Conservation (phyloP, 2,888 invertebrate species). For the Andrena haemorrhoa region DNA sequence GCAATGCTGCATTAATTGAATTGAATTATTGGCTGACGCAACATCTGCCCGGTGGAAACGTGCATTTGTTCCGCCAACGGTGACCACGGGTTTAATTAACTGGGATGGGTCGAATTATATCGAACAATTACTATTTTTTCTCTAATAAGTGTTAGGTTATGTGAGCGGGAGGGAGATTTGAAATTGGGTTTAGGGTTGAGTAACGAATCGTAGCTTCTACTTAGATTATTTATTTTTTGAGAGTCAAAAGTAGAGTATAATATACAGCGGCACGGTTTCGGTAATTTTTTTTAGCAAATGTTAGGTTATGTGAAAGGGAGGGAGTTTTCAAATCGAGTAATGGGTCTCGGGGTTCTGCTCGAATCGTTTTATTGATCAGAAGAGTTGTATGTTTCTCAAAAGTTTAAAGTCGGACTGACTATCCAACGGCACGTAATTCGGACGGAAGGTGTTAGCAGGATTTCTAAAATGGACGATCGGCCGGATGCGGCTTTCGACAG, state of each 20-base stretch:
- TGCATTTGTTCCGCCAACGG: neutral
- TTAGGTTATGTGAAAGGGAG: too few relatives aligned
- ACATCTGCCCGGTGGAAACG: neutral
- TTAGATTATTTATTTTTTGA: too few relatives aligned
- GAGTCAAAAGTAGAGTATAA: too few relatives aligned
- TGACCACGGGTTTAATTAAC: slow-evolving; percentile 8
- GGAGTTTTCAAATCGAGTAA: too few relatives aligned
- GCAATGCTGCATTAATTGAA: slow-evolving; percentile 10
- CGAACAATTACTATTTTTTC: neutral
- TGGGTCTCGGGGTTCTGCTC: too few relatives aligned
- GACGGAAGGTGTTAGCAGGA: slow-evolving; percentile 15
- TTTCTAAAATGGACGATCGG: slow-evolving; percentile 17
- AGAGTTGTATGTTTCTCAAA: neutral
- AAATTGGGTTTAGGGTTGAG: neutral
- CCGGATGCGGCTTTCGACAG: slow-evolving; percentile 44
- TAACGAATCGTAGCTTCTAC: too few relatives aligned
- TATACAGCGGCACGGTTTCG: too few relatives aligned
- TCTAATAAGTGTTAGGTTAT: slow-evolving; percentile 2
- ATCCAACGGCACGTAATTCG: slow-evolving; percentile 4
- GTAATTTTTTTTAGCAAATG: too few relatives aligned
- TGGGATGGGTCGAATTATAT: neutral
- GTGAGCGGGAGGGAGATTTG: slow-evolving; percentile 1
- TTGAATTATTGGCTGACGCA: slow-evolving; percentile 23
- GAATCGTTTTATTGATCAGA: too few relatives aligned
- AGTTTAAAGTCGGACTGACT: neutral